These are phyloP conservation scores for Coryphaenoides rupestris DNA, from an alignment of 2,113 vertebrate genomes.

Conservation along the genomic window DNA sequence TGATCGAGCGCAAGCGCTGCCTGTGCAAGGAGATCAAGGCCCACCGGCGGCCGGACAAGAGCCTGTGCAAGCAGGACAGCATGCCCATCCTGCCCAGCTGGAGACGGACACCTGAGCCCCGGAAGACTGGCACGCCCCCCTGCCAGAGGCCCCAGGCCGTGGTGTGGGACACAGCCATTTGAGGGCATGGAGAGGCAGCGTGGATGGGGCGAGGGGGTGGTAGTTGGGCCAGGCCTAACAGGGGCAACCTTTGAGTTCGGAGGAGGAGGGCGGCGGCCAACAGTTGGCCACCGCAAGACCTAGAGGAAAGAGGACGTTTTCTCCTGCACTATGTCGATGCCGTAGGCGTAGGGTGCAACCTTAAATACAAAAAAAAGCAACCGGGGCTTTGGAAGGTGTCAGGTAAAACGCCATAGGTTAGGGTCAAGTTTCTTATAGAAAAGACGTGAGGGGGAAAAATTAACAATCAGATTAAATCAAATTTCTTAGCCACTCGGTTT, in stretches of 20 bases:
- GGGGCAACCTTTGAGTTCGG: conserved; percentile 8
- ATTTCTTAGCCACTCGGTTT: conserved; percentile 55
- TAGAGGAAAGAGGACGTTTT: conserved; percentile 1
- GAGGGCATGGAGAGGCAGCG: conserved; percentile 52
- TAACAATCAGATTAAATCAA: conserved; percentile 53
- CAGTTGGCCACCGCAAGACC: neutral
- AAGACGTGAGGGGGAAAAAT: conserved; percentile 36
- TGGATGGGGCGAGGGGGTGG: conserved; percentile 27
- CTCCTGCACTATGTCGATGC: neutral
- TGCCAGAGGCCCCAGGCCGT: conserved; percentile 89
- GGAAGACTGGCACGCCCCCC: conserved; percentile 86
- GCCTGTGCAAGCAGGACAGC: conserved; percentile 91
- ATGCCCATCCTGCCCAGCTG: conserved; percentile 93
- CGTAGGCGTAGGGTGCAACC: no score
- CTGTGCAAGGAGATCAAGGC: conserved; percentile 94
- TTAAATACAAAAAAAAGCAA: neutral
- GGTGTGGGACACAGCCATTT: conserved; percentile 92
- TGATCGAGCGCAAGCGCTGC: conserved; percentile 89
- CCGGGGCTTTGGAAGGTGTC: no score
- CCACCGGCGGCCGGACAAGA: conserved; percentile 82
- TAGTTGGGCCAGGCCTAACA: conserved; percentile 25
- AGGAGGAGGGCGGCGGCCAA: conserved; percentile 1
- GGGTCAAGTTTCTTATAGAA: conserved; percentile 4
- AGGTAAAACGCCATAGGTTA: conserved; percentile 2
- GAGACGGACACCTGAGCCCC: conserved; percentile 83